Base-by-base conservation (phyloP, 2,113 vertebrate genomes). In the Pelobates fuscus region DNA sequence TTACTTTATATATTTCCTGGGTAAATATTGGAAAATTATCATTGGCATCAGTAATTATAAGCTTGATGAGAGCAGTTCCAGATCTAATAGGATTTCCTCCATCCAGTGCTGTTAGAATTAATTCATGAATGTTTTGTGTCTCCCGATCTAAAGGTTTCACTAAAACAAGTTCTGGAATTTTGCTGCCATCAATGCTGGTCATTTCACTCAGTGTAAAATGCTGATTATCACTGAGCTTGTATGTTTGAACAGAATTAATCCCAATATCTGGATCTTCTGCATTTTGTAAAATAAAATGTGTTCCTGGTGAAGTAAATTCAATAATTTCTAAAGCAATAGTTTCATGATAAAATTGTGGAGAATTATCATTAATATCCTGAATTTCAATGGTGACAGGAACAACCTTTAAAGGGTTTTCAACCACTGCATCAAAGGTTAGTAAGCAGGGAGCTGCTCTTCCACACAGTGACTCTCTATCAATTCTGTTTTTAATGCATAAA, bases 381-480 rank as follows among this genome's bases (percentile, higher is more conserved):
- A 87, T 84, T 77, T 85, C 86, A 37, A 87, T 79, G 29, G 81
- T 80, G 21, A 87, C 30, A 25, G 58, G 67, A 46, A 78, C 78
- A 76, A 86, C 78, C 46, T 80, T 83, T 84, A 93, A 85, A 11
- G 88, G 88, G 66, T 91, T 91, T 80, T 92, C 91, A 21, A 91
- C 67, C 49, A 93, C 29, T 2, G 84, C 77, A 79, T 92, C 84
- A 70, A 93, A 84, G 8, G 75, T 58, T 44, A 91, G 58, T 1
- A 82, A 82, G 77, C 90, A 93, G 0, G 78, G 27, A 49, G 78
- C 72, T 52, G 65, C 85, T 55, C 82, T 68, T 23, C 83, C 85
- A 25, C 88, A 90, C 67, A 93, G 89, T 29, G 79, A 86, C 72
- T 90, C 81, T 90, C 43, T 89, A 75, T 93, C 91, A 82, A 94